phyloP scores from a whole-genome alignment of 2,888 invertebrate genomes.

The Plebejus melissa region DNA sequence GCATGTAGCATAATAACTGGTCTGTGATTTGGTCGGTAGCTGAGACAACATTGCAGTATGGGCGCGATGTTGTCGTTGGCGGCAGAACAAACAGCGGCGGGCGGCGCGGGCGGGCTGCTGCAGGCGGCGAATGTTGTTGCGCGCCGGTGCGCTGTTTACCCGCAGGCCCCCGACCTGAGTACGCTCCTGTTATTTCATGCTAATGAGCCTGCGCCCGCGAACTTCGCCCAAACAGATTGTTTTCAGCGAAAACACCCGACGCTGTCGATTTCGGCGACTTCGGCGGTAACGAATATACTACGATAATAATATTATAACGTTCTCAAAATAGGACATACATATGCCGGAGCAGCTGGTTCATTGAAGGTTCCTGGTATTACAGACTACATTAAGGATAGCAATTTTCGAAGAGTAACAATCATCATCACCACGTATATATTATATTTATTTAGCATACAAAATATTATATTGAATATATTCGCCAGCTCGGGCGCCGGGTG shows the following conservation, averaged over 20 bases:
- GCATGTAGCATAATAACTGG: not conserved
- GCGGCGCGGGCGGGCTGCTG: not conserved
- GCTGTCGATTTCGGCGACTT: not conserved
- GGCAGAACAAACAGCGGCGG: conserved; percentile 13
- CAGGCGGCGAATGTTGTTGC: conserved; percentile 30
- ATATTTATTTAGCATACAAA: not conserved
- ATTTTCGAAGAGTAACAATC: not conserved
- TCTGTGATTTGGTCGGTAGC: not conserved
- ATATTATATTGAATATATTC: not conserved
- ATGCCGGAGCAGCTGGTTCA: not conserved
- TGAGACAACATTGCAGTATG: not conserved
- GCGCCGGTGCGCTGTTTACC: conserved; percentile 21
- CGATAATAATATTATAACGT: not conserved
- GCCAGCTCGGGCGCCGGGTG: not conserved
- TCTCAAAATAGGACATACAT: not conserved
- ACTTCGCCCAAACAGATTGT: conserved; percentile 64
- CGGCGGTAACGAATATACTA: not conserved
- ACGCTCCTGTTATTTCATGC: conserved; percentile 52
- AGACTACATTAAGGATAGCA: too few species aligned
- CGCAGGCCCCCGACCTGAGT: not conserved
- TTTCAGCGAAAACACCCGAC: conserved; percentile 45
- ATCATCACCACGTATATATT: not conserved
- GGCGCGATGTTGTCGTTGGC: conserved; percentile 10
- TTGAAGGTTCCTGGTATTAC: too few species aligned
- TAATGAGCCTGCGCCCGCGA: conserved; percentile 49